A percentile compares a stretch with the other conserved stretches of the same genome.
Conservation (phyloP, 2,797 vertebrate genomes). For the Rhinatrema bivittatum region DNA sequence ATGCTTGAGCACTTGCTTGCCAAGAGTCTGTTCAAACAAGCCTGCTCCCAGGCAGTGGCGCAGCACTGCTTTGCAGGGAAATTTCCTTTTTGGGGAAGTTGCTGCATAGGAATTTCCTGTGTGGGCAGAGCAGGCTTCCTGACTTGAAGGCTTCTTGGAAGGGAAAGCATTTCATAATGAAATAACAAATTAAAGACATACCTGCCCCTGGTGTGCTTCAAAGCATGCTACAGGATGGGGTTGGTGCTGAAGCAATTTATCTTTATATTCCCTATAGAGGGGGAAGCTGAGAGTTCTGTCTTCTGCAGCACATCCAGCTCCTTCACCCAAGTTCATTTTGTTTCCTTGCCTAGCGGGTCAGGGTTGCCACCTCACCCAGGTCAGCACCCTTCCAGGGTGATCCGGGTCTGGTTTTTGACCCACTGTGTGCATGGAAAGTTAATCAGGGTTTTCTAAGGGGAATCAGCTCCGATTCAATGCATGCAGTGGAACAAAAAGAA, state of each 20-base stretch:
- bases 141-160: conserved; percentile 90
- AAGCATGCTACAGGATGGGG: conserved; percentile 59
- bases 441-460: too few species aligned
- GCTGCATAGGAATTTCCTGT: conserved; percentile 98
- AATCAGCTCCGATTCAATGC: too few species aligned
- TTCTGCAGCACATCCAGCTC: conserved; percentile 36
- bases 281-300: conserved; percentile 54
- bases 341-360: too few species aligned
- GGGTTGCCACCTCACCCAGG: too few species aligned
- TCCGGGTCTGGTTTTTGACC: too few species aligned
- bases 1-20: too few species aligned
- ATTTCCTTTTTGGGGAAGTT: conserved; percentile 98
- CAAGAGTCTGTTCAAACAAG: conserved; percentile 54
- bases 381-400: too few species aligned
- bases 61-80: conserved; percentile 80
- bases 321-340: conserved; percentile 25
- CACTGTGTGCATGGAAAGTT: too few species aligned
- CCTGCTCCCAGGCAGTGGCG: conserved; percentile 61
- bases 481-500: too few species aligned
- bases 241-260: conserved; percentile 46
- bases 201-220: conserved; percentile 58
- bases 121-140: conserved; percentile 95
- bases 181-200: conserved; percentile 70
- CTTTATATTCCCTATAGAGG: conserved; percentile 48
- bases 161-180: conserved; percentile 83